Conservation (phyloP, 2,113 vertebrate species). For the Tamias sibiricus region DNA sequence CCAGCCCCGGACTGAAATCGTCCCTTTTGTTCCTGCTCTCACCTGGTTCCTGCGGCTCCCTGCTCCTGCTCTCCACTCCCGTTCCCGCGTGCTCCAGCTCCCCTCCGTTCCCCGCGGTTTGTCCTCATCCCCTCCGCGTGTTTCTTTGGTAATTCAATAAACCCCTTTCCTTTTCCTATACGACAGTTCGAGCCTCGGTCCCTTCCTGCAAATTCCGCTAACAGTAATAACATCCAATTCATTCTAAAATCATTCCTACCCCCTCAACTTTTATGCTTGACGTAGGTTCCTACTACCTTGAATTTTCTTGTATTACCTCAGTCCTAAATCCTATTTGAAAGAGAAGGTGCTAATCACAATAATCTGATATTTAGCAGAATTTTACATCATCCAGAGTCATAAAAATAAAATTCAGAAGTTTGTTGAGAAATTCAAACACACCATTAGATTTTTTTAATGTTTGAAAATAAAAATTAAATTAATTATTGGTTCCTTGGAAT, state of each 20-base stretch:
- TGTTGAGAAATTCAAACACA: neutral
- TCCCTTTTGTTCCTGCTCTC: too few relatives aligned
- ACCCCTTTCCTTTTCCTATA: too few relatives aligned
- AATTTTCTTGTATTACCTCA: neutral
- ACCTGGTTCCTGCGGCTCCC: too few relatives aligned
- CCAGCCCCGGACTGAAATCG: too few relatives aligned
- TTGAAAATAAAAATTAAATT: slow-evolving; percentile 28
- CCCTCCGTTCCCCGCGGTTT: too few relatives aligned
- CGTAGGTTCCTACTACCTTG: neutral
- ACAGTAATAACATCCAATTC: too few relatives aligned
- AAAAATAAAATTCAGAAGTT: slow-evolving; percentile 16
- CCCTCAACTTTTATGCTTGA: neutral
- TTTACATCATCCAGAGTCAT: neutral
- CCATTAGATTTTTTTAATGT: neutral
- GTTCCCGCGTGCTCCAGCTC: too few relatives aligned
- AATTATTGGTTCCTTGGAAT: slow-evolving; percentile 2
- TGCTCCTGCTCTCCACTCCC: too few relatives aligned
- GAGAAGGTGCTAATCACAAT: neutral
- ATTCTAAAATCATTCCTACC: neutral
- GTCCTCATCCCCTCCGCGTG: too few relatives aligned
- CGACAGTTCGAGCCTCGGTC: too few relatives aligned
- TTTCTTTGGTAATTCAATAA: too few relatives aligned
- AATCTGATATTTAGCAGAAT: neutral
- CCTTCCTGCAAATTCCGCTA: too few relatives aligned
- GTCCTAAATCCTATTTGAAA: neutral